phyloP scores from a whole-genome alignment of 2,113 vertebrate species.

The Syngnathus floridae region DNA sequence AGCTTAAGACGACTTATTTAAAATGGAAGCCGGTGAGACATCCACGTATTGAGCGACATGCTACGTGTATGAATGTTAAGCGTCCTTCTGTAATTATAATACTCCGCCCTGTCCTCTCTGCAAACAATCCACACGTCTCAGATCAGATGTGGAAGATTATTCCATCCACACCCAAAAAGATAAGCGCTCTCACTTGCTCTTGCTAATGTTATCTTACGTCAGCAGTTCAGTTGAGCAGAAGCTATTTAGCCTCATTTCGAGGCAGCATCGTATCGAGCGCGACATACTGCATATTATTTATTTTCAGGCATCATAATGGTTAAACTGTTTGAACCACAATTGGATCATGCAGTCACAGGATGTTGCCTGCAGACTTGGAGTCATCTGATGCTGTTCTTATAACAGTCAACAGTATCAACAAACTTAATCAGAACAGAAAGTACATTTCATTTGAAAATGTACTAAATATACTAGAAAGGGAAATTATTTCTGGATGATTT shows the following conservation, averaged over 20 bases:
- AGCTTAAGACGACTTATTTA: no score
- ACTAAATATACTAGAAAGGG: background rate
- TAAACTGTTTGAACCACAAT: conserved; percentile 7
- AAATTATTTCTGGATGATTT: background rate
- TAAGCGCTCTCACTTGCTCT: conserved; percentile 10
- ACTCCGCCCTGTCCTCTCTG: background rate
- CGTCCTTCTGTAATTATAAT: conserved; percentile 9
- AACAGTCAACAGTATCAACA: conserved; percentile 5
- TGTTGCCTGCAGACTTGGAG: conserved; percentile 32
- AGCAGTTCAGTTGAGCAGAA: conserved; percentile 20
- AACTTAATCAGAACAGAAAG: conserved; percentile 30
- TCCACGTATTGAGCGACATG: background rate
- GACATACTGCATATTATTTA: background rate
- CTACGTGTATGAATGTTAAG: background rate
- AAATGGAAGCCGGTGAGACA: background rate
- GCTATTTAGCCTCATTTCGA: conserved; percentile 29
- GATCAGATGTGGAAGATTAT: conserved; percentile 7
- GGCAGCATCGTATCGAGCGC: conserved; percentile 43
- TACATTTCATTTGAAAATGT: conserved; percentile 4
- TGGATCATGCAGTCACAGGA: conserved; percentile 46
- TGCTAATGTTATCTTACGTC: conserved; percentile 21
- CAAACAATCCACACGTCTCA: conserved; percentile 13
- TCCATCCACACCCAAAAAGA: conserved; percentile 18
- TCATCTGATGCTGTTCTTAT: conserved; percentile 46
- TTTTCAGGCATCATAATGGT: background rate